These are phyloP conservation scores for Electrona antarctica DNA, from an alignment of 2,113 vertebrate genomes.

Conservation along the genomic window DNA sequence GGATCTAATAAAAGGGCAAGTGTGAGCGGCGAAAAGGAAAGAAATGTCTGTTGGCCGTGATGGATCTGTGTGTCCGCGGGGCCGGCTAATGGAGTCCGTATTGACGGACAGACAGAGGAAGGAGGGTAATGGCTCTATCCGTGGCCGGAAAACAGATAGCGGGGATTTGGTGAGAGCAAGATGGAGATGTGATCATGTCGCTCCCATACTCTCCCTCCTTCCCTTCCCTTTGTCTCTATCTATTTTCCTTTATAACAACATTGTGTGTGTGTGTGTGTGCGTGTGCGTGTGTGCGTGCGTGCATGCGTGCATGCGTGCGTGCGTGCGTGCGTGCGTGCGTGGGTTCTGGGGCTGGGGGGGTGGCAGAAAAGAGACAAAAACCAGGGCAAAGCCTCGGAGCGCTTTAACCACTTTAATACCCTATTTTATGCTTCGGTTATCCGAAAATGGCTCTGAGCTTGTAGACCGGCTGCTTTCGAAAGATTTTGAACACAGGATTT, in stretches of 20 bases:
- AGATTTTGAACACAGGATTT: too few species aligned
- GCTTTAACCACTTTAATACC: too few species aligned
- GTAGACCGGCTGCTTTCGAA: too few species aligned
- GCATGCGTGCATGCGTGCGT: too few species aligned
- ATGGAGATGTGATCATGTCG: constrained; percentile 58
- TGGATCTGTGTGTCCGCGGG: constrained; percentile 54
- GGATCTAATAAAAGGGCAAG: constrained; percentile 67
- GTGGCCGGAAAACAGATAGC: constrained; percentile 55
- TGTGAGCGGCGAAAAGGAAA: constrained; percentile 55
- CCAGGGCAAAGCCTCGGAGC: not conserved
- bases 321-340: not conserved
- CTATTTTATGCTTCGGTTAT: too few species aligned
- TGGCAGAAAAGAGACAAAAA: not conserved
- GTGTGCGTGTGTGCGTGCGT: too few species aligned
- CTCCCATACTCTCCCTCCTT: constrained; percentile 51
- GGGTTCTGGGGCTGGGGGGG: not conserved
- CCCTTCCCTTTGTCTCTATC: constrained; percentile 41
- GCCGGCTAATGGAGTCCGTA: constrained; percentile 66
- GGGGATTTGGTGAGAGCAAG: constrained; percentile 9
- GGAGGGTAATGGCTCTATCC: constrained; percentile 72
- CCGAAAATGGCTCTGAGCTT: too few species aligned
- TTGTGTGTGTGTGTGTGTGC: not conserved
- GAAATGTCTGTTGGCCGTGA: constrained; percentile 61
- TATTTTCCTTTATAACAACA: constrained; percentile 35
- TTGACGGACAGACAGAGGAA: constrained; percentile 71